Percentiles rank a stretch among this genome's conserved stretches.
phyloP scores from a whole-genome alignment of 1,140 invertebrate genomes.

The Mesaphorura yosii region DNA sequence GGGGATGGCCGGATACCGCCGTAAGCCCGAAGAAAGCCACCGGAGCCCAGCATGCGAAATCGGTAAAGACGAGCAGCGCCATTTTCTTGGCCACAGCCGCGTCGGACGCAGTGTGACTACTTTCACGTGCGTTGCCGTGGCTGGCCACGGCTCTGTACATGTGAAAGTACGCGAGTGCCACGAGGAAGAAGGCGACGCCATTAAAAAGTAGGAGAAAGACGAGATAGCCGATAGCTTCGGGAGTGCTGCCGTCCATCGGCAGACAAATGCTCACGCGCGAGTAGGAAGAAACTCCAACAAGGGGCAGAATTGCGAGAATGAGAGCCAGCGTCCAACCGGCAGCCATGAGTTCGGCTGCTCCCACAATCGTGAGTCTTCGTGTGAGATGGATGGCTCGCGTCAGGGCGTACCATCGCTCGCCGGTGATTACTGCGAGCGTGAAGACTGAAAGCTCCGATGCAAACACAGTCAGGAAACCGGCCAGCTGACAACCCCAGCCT shows the following conservation, averaged over 20 bases:
- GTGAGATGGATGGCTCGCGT: conserved; percentile 70
- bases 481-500: conserved; percentile 65
- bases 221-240: conserved; percentile 55
- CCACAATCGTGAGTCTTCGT: conserved; percentile 51
- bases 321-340: conserved; percentile 62
- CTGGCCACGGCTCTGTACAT: conserved; percentile 52
- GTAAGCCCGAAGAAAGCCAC: conserved; percentile 74
- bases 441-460: conserved; percentile 74
- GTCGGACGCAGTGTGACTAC: conserved; percentile 35
- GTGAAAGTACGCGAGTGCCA: conserved; percentile 66
- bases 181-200: conserved; percentile 60
- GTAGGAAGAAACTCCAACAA: conserved; percentile 70
- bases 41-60: conserved; percentile 75
- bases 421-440: conserved; percentile 71
- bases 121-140: conserved; percentile 31
- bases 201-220: conserved; percentile 58
- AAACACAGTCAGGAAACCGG: conserved; percentile 78
- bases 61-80: conserved; percentile 71
- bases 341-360: conserved; percentile 54
- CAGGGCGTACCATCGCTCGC: conserved; percentile 61
- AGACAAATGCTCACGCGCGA: conserved; percentile 54
- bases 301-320: conserved; percentile 58
- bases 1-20: conserved; percentile 59
- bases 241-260: conserved; percentile 53
- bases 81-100: conserved; percentile 69